Base-by-base conservation (phyloP, 2,888 invertebrate genomes). In the Oscheius onirici region DNA sequence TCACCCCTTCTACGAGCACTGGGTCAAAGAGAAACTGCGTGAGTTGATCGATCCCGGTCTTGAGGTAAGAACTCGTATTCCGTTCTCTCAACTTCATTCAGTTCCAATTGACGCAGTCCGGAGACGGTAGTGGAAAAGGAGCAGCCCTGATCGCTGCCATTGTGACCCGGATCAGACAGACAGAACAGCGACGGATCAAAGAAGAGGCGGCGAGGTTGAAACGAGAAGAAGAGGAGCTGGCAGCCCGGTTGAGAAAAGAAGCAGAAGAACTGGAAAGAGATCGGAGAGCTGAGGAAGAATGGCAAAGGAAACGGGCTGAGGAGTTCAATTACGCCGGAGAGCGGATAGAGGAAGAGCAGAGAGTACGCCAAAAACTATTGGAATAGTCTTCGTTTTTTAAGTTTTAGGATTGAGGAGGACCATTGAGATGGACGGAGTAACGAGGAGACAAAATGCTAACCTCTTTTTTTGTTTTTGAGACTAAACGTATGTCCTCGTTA, bases 121-220 rank as follows among this genome's bases (percentile, higher is more conserved):
- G 95, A 88, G 95, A 95, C 88, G 95, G 95, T 60, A 95, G 94
- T 86, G 95, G 95, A 22, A 92, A 94, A 86, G 95, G 95, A 34
- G 95, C 95, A 66, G 95, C 95, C 71, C 90, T 95, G 69, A 94
- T 95, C n/a, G 95, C 95, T 11, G 95, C 95, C 13, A 95, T 95
- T 44, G 87, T 81, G 1, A 76, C 78, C 3, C 49, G 81, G 58
- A 72, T 81, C 15, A 77, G 77, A 41, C 66, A 65, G 41, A 73
- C 75, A 11, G 75, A 78, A 22, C 76, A 75, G 63, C 73, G 76
- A 51, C 34, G 69, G 40, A 49, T 57, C 10, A 60, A 49, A 34
- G 77, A 70, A 10, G 70, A 70, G 43, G 63, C 34, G 20, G 28
- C 52, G 20, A 46, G 61, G 20, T 10, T 70, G 13, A 70, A 24